A percentile compares a stretch with the other conserved stretches of the same genome.
Conservation (phyloP, 2,888 invertebrate genomes). For the Aphodius granarius region DNA sequence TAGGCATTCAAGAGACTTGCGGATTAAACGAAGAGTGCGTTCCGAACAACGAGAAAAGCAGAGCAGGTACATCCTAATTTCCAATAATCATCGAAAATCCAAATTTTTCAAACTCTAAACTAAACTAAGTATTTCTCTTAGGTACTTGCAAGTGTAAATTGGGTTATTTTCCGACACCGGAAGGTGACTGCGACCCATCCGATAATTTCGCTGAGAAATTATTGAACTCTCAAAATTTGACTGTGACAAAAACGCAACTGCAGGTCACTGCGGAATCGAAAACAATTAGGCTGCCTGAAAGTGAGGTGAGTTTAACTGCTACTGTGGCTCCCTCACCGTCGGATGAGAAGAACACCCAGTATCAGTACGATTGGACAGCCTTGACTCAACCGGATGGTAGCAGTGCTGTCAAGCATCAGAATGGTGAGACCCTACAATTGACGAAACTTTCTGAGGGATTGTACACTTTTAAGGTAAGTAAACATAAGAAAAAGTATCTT, state of each 20-base stretch:
- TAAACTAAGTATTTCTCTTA: conserved; percentile 28
- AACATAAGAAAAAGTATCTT: conserved; percentile 1
- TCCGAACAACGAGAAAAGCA: conserved; percentile 56
- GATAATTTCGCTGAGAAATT: conserved; percentile 41
- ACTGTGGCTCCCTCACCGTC: conserved; percentile 74
- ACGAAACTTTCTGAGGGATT: conserved; percentile 84
- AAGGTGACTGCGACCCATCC: conserved; percentile 42
- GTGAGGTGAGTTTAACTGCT: conserved; percentile 81
- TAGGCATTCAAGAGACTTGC: conserved; percentile 62
- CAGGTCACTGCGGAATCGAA: conserved; percentile 77
- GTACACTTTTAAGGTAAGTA: conserved; percentile 79
- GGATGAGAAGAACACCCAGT: conserved; percentile 59
- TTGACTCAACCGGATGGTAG: conserved; percentile 80
- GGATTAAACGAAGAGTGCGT: conserved; percentile 72
- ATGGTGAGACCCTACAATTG: conserved; percentile 79
- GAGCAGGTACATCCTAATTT: conserved; percentile 48
- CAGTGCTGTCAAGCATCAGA: conserved; percentile 76
- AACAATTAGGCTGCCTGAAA: conserved; percentile 78
- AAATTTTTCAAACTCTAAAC: background rate
- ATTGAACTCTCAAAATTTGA: conserved; percentile 28
- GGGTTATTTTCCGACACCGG: conserved; percentile 60
- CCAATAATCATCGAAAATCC: background rate
- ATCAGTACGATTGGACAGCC: conserved; percentile 87
- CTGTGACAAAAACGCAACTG: conserved; percentile 63
- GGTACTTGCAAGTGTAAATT: conserved; percentile 74